Evolutionary conservation across 2,113 vertebrate genomes (phyloP).

Genomic region (Anoplopoma fimbria): DNA sequence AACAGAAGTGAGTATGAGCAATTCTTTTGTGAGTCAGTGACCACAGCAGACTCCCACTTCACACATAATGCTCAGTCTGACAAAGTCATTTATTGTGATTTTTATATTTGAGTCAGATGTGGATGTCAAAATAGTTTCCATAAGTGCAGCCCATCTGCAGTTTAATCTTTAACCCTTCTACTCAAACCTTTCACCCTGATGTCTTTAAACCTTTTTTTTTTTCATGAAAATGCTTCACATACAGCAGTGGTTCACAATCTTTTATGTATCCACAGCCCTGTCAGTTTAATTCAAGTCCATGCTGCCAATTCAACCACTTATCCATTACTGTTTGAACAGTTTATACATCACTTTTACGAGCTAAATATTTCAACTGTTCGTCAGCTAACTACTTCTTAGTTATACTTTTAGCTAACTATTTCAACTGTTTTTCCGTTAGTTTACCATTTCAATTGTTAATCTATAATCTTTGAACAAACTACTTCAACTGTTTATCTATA

Average conservation of each 20-base stretch:
- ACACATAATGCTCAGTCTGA: background rate
- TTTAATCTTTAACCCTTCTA: background rate
- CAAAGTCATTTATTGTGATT: background rate
- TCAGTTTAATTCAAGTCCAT: background rate
- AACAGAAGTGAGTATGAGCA: slow-evolving; percentile 84
- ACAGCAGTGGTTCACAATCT: background rate
- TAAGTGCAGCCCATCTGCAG: background rate
- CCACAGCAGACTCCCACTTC: background rate
- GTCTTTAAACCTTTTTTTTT: background rate
- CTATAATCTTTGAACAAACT: no score
- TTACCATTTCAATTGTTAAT: background rate
- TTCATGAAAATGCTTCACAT: background rate
- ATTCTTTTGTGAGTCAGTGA: slow-evolving; percentile 14
- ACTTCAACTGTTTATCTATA: background rate
- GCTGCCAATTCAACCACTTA: background rate
- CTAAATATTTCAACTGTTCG: background rate
- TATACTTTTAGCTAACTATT: background rate
- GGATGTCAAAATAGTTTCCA: background rate
- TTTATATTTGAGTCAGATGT: background rate
- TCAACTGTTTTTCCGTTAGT: background rate
- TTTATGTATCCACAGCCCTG: background rate
- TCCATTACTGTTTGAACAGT: background rate
- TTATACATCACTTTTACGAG: background rate
- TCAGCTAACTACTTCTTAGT: background rate
- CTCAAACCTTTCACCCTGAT: background rate